These are phyloP conservation scores for Brachyalestes nurse DNA, from an alignment of 2,797 vertebrate species.

Conservation along the genomic window DNA sequence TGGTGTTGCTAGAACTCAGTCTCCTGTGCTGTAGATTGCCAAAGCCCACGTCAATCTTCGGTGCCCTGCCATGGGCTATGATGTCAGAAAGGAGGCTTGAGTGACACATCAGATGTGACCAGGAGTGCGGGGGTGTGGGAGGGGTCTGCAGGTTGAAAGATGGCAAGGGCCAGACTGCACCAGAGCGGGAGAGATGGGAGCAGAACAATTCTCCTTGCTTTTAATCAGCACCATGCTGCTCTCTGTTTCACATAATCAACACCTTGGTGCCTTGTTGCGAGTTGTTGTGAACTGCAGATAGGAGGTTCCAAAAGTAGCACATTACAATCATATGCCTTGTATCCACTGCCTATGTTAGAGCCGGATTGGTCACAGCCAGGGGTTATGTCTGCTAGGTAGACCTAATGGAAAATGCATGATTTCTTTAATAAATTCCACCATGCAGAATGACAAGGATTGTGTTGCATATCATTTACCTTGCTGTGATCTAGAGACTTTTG, in stretches of 20 bases:
- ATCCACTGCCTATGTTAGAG: constrained; percentile 19
- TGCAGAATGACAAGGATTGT: constrained; percentile 5
- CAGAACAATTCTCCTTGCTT: constrained; percentile 30
- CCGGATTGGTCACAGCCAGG: background rate
- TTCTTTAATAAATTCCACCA: constrained; percentile 4
- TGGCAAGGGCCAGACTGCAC: constrained; percentile 59
- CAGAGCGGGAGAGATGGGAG: constrained; percentile 44
- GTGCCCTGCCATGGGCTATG: constrained; percentile 64
- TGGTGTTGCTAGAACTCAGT: constrained; percentile 48
- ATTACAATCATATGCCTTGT: constrained; percentile 41
- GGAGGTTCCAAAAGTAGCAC: constrained; percentile 36
- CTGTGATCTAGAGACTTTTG: background rate
- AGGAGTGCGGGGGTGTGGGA: constrained; percentile 63
- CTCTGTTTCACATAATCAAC: constrained; percentile 36
- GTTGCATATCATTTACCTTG: background rate
- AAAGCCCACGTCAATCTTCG: constrained; percentile 37
- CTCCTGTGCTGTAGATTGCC: constrained; percentile 52
- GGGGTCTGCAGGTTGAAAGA: constrained; percentile 66
- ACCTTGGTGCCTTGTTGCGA: constrained; percentile 20
- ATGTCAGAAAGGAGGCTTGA: constrained; percentile 70
- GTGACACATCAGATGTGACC: constrained; percentile 75
- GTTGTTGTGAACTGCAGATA: constrained; percentile 44
- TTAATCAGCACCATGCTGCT: constrained; percentile 53
- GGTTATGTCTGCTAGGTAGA: background rate
- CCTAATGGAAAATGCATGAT: background rate